phyloP scores from a whole-genome alignment of 2,888 invertebrate genomes.

The Morinoia aosen region DNA sequence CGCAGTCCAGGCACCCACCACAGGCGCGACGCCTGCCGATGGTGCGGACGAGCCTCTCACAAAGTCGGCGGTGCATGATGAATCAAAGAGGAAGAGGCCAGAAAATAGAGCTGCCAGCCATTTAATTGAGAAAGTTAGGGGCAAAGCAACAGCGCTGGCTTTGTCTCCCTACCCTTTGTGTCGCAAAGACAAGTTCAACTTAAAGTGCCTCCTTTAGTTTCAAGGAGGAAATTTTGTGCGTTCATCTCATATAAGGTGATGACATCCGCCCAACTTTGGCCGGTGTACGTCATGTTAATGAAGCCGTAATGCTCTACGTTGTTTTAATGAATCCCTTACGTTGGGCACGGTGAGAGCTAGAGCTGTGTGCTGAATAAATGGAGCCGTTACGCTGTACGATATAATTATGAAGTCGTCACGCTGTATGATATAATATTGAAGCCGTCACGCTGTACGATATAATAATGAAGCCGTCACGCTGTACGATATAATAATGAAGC shows the following conservation, averaged over 20 bases:
- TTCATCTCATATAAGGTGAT: neutral
- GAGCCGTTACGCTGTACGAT: too few relatives aligned
- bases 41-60: neutral
- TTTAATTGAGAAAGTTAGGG: constrained; percentile 1
- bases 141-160: neutral
- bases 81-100: neutral
- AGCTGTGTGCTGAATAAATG: too few relatives aligned
- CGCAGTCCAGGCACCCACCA: neutral
- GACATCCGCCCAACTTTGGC: neutral
- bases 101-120: neutral
- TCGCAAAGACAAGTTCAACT: neutral
- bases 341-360: too few relatives aligned
- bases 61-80: neutral
- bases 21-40: neutral
- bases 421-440: too few relatives aligned
- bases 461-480: too few relatives aligned
- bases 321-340: too few relatives aligned
- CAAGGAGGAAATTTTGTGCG: neutral
- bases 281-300: neutral
- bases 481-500: too few relatives aligned
- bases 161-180: neutral
- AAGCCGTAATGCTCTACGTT: neutral
- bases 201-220: neutral
- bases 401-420: too few relatives aligned
- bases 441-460: too few relatives aligned